These are phyloP conservation scores for Ciconia stormi DNA, from an alignment of 2,113 vertebrate species.

Conservation along the genomic window DNA sequence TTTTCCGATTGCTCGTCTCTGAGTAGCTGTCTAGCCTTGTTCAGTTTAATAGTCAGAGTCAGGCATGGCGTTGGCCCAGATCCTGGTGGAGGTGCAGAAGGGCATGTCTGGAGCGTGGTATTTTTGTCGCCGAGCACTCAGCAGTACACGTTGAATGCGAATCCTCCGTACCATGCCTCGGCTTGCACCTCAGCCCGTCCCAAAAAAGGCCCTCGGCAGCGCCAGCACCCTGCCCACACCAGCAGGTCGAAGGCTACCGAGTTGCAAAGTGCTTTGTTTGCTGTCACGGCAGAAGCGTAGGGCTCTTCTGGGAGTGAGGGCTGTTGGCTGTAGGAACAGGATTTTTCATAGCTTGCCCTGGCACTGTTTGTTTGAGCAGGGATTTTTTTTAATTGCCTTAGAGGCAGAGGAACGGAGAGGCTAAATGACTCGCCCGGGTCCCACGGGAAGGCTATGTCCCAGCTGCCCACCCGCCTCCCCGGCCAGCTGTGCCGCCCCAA, in stretches of 20 bases:
- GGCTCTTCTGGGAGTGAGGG: background rate
- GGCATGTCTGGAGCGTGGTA: background rate
- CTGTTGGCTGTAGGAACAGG: background rate
- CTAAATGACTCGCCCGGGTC: background rate
- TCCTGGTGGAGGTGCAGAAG: background rate
- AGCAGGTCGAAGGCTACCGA: background rate
- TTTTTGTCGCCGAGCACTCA: accelerated
- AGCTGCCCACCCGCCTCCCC: background rate
- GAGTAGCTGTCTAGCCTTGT: background rate
- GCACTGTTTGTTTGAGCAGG: background rate
- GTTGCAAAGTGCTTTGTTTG: background rate
- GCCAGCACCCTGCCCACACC: accelerated
- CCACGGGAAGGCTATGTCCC: background rate
- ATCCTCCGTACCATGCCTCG: accelerated
- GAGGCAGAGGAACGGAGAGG: background rate
- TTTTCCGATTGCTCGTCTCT: background rate
- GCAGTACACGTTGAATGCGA: accelerated
- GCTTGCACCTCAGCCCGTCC: background rate
- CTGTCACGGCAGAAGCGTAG: background rate
- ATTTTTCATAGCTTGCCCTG: background rate
- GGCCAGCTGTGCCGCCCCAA: background rate
- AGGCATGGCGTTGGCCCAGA: background rate
- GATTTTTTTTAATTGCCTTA: background rate
- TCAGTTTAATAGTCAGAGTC: background rate
- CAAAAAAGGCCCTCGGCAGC: accelerated